Conservation (phyloP, 2,113 vertebrate genomes). For the Poicephalus meyeri region DNA sequence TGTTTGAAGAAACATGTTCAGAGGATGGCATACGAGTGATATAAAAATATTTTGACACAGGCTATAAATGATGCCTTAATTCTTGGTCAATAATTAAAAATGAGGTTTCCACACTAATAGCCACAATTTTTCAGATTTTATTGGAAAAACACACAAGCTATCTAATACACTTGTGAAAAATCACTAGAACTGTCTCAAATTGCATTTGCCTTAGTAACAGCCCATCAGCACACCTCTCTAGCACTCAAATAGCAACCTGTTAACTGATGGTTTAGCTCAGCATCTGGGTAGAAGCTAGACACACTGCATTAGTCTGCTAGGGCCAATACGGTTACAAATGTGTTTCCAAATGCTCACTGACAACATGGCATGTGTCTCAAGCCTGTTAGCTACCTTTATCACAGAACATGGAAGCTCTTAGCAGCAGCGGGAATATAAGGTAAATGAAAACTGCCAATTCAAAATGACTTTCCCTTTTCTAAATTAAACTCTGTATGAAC, state of each 20-base stretch:
- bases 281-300: background rate
- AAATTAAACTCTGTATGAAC: constrained; percentile 6
- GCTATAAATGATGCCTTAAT: background rate
- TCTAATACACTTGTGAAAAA: background rate
- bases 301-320: background rate
- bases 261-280: background rate
- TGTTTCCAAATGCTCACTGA: constrained; percentile 17
- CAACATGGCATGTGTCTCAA: constrained; percentile 16
- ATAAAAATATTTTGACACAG: background rate
- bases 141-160: background rate
- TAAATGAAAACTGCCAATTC: constrained; percentile 47
- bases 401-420: background rate
- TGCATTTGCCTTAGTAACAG: background rate
- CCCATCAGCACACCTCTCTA: background rate
- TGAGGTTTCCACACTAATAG: background rate
- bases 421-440: background rate
- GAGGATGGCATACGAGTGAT: background rate
- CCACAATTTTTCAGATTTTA: background rate
- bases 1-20: background rate
- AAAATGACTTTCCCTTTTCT: constrained; percentile 18
- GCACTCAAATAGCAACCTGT: background rate
- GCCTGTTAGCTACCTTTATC: background rate
- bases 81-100: background rate
- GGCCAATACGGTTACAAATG: background rate
- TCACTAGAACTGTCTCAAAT: background rate